Evolutionary conservation across 2,888 invertebrate genomes (phyloP), one percentile per base, ranked within the genome.

Genomic region (Orgyia antiqua): DNA sequence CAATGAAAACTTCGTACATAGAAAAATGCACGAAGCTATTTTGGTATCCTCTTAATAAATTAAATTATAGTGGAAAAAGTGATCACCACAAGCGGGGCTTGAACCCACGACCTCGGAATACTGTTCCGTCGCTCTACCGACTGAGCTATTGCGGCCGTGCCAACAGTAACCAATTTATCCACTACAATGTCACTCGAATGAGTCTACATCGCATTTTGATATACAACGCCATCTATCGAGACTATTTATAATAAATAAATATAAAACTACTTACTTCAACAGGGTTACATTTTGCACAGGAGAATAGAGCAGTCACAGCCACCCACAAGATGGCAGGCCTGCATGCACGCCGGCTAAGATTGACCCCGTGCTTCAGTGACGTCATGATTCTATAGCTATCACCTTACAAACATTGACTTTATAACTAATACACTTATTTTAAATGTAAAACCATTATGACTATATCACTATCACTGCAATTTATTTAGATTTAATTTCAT

Each of bases 261-360:
- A 20, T 24, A 13, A 12, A 25, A 11, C n/a, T 7, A 80, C 82
- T 80, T 56, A 84, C 84, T 64, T 84, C 84, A 42, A 77, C 53
- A 48, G 77, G 77, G 36, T 31, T 63, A 50, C 61, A 48, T 33
- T 51, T 39, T 24, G 55, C 64, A 38, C 61, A 49, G 27, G 75
- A 65, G 52, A 74, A 63, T 28, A 78, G 41, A 29, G 59, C 60
- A 5, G 57, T 52, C 30, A 52, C 57, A n/a, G 49, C 51, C 12
- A 45, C 42, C 45, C 66, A 40, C 23, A 56, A 32, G 8, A 59
- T 20, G 30, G 44, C 48, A 46, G 68, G 74, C 90, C 91, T 90
- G 84, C 91, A 92, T 41, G 91, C 92, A 49, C 91, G 87, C 51
- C 91, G 79, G 52, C 91, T 91, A 59, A 92, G 74, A 72, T 91